Evolutionary conservation across 2,797 vertebrate genomes (phyloP), one percentile per base, ranked within the genome.

Genomic region (Darevskia nairensis): DNA sequence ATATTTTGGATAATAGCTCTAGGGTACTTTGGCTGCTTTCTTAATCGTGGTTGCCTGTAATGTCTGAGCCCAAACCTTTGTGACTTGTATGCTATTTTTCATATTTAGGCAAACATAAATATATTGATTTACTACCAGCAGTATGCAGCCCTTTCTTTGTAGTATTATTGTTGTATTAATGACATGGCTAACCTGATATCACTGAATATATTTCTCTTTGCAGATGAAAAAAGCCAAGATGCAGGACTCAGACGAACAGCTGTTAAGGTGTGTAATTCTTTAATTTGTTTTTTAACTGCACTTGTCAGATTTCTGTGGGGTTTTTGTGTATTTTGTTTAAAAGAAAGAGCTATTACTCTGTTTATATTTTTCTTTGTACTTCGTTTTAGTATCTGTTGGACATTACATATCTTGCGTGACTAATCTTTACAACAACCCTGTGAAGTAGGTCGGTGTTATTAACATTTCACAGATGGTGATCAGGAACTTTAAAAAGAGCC

Each of bases 221-320:
- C 95, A 99, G 99, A 96, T 97, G 72, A 99, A 99, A 97, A 99
- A 99, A 96, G 98, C 98, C 90, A 98, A 99, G 91, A 96, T 98
- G 91, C 97, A 98, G 77, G 94, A 97, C 46, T 94, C 96, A 41
- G 96, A 96, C 94, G 97, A 98, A 59, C 97, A 98, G 94, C 95
- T 96, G 88, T 91, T 97, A 84, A 97, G 98, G 99, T 99, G 92
- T 0, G 92, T 96, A 44, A 84, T 90, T 41, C n/a, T 85, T 78
- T 15, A 69, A 61, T 93, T 92, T 87, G 55, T 93, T 90, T 91
- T 85, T n/a, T 32, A 35, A 29, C 8, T 39, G 9, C 13, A 6
- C 4, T 17, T 25, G 6, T 64, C 78, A 61, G 8, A 74, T 80
- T 64, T 74, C 35, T 77, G 35, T 81, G 39, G 39, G 25, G 64